phyloP scores from a whole-genome alignment of 2,888 invertebrate species.

The Baronia brevicornis region DNA sequence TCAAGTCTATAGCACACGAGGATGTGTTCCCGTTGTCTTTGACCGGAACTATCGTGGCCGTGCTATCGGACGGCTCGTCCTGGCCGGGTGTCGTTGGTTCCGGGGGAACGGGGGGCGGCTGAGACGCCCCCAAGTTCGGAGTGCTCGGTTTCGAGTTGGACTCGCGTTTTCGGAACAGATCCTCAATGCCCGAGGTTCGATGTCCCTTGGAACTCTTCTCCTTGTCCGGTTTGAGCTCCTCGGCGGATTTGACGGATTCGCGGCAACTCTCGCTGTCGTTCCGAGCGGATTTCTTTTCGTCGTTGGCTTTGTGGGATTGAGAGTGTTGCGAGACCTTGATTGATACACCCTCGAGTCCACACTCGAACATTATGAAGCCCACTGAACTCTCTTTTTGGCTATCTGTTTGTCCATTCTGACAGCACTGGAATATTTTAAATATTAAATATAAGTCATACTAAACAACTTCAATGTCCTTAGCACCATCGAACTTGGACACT shows the following conservation, averaged over 20 bases:
- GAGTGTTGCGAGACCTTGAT: slow-evolving; percentile 84
- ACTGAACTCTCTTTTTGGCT: slow-evolving; percentile 79
- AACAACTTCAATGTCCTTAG: too few species aligned
- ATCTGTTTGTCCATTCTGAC: slow-evolving; percentile 58
- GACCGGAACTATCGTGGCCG: slow-evolving; percentile 56
- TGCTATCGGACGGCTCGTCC: slow-evolving; percentile 53
- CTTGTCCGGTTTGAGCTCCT: slow-evolving; percentile 57
- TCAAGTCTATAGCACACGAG: slow-evolving; percentile 91
- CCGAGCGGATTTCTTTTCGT: slow-evolving; percentile 64
- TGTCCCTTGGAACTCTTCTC: slow-evolving; percentile 42
- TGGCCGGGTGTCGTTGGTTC: slow-evolving; percentile 45
- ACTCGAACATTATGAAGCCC: slow-evolving; percentile 98
- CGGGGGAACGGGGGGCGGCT: slow-evolving; percentile 47
- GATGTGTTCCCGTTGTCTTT: slow-evolving; percentile 86
- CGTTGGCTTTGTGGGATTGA: slow-evolving; percentile 84
- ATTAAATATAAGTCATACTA: slow-evolving; percentile 2
- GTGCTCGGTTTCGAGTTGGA: slow-evolving; percentile 74
- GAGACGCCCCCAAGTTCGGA: slow-evolving; percentile 68
- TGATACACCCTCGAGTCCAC: slow-evolving; percentile 92
- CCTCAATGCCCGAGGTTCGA: slow-evolving; percentile 61
- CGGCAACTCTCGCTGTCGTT: slow-evolving; percentile 59
- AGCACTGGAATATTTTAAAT: slow-evolving; percentile 30
- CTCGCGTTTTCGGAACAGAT: slow-evolving; percentile 69
- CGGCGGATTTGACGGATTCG: slow-evolving; percentile 66
- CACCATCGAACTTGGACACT: too few species aligned